Evolutionary conservation across 1,140 invertebrate genomes (phyloP).

Genomic region (Drosophila miranda): DNA sequence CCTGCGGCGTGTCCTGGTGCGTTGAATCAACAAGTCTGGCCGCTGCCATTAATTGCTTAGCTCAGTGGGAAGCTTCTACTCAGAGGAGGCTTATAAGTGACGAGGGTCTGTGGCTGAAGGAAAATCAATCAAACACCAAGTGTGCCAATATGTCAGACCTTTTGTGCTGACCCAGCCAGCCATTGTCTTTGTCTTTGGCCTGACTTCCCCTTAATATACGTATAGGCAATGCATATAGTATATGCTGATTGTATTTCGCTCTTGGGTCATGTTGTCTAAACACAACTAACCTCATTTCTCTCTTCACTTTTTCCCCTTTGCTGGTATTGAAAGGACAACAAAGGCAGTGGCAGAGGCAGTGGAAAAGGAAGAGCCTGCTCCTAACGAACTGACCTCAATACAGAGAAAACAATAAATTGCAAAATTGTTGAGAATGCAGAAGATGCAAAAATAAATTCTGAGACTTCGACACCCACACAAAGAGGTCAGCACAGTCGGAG

Average conservation of each 20-base stretch:
- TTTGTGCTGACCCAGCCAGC: constrained; percentile 55
- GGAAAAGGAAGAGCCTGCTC: constrained; percentile 20
- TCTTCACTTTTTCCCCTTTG: constrained; percentile 15
- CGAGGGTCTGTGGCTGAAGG: constrained; percentile 17
- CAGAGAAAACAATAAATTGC: constrained; percentile 74
- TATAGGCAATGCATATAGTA: constrained; percentile 32
- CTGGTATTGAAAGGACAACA: not conserved
- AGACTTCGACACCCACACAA: constrained; percentile 61
- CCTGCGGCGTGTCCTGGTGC: constrained; percentile 11
- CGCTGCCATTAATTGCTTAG: constrained; percentile 34
- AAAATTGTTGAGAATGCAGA: constrained; percentile 66
- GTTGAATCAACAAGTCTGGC: constrained; percentile 66
- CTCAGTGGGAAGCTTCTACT: not conserved
- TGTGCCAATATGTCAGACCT: constrained; percentile 73
- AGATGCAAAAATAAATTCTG: constrained; percentile 77
- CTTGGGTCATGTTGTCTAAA: constrained; percentile 66
- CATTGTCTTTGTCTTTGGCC: constrained; percentile 40
- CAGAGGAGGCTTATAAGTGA: constrained; percentile 26
- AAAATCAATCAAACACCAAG: constrained; percentile 74
- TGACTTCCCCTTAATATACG: constrained; percentile 30
- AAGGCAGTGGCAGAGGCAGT: not conserved
- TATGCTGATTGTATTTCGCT: constrained; percentile 32
- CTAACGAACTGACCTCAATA: constrained; percentile 74
- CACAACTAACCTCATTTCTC: constrained; percentile 72
- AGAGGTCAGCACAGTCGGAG: constrained; percentile 35